Evolutionary conservation across 2,113 vertebrate genomes (phyloP).

Genomic region (Oceanodroma tethys): DNA sequence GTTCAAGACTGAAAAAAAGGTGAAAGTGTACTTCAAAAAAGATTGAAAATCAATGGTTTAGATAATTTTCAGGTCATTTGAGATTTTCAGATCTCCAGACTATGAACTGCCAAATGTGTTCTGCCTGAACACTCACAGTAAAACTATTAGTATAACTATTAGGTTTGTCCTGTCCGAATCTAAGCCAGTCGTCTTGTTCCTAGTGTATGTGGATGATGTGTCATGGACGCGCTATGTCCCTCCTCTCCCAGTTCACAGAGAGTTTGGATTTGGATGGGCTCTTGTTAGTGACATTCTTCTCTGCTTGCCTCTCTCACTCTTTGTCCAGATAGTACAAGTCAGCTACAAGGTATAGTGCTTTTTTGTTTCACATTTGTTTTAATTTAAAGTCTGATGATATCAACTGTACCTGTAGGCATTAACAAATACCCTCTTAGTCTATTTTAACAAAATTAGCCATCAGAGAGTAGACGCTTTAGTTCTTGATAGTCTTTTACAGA

Average conservation of each 20-base stretch:
- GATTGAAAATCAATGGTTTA: neutral
- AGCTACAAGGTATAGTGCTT: conserved; percentile 84
- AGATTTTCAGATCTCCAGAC: neutral
- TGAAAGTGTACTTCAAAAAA: neutral
- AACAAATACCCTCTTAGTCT: neutral
- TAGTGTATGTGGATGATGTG: conserved; percentile 83
- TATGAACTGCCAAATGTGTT: neutral
- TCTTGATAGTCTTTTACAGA: neutral
- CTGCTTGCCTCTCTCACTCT: conserved; percentile 90
- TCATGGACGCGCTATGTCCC: conserved; percentile 88
- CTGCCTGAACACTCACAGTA: neutral
- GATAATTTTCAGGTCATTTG: neutral
- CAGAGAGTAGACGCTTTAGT: neutral
- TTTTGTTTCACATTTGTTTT: neutral
- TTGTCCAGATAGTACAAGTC: conserved; percentile 89
- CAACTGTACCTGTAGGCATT: neutral
- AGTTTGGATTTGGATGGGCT: conserved; percentile 86
- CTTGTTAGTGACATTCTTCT: conserved; percentile 88
- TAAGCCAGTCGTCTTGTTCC: neutral
- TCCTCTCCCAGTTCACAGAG: conserved; percentile 81
- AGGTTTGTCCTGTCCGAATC: neutral
- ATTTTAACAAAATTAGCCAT: neutral
- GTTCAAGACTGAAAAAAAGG: neutral
- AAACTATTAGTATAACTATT: accelerated
- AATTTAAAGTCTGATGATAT: neutral